Percentiles rank a stretch among this genome's conserved stretches.
Evolutionary conservation across 2,888 invertebrate genomes (phyloP).

Genomic region (Zhengitettix transpicula): DNA sequence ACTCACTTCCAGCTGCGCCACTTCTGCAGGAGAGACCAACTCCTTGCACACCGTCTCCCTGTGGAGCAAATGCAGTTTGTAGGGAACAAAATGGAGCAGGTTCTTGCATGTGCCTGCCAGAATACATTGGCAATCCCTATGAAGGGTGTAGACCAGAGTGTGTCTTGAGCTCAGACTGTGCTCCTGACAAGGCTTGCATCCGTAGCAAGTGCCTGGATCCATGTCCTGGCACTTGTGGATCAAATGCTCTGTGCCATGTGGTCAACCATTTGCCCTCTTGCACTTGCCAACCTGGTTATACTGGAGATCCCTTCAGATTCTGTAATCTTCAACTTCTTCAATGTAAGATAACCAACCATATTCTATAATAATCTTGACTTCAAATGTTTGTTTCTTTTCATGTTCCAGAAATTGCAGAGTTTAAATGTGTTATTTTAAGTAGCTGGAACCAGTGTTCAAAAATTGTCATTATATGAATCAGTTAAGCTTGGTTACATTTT

Average conservation of each 20-base stretch:
- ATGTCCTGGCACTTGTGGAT: constrained; percentile 36
- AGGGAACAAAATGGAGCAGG: constrained; percentile 33
- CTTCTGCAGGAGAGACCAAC: constrained; percentile 31
- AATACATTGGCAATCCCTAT: constrained; percentile 39
- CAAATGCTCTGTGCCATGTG: constrained; percentile 26
- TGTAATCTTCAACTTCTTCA: constrained; percentile 4
- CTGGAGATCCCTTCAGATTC: constrained; percentile 52
- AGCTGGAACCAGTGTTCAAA: too few relatives aligned
- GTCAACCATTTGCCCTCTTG: constrained; percentile 27
- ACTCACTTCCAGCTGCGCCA: constrained; percentile 10
- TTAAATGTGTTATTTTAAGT: too few relatives aligned
- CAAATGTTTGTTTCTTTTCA: too few relatives aligned
- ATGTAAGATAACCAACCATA: constrained; percentile 1
- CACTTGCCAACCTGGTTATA: constrained; percentile 43
- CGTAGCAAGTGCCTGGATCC: constrained; percentile 39
- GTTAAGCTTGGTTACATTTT: too few relatives aligned
- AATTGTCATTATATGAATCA: too few relatives aligned
- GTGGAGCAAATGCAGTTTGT: constrained; percentile 33
- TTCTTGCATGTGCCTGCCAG: constrained; percentile 32
- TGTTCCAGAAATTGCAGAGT: too few relatives aligned
- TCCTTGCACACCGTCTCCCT: constrained; percentile 34
- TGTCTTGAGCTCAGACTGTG: constrained; percentile 35
- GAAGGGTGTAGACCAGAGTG: constrained; percentile 38
- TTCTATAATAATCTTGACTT: too few relatives aligned
- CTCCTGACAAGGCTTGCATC: constrained; percentile 34